Conservation (phyloP, 2,888 invertebrate species). For the Stenodera caucasica region DNA sequence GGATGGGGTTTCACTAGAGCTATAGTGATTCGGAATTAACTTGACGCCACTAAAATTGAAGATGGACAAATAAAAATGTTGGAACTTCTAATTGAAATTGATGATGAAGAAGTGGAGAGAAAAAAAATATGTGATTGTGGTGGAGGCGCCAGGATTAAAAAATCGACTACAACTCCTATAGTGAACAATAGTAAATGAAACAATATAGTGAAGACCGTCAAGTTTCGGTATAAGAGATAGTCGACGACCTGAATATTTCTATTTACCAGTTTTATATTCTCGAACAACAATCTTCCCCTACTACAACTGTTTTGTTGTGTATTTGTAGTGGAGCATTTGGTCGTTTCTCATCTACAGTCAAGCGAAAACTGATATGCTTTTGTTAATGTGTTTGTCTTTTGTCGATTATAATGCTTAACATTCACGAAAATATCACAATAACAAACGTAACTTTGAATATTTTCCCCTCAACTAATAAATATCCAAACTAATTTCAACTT, state of each 20-base stretch:
- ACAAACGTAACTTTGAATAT: background rate
- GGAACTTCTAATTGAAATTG: no score
- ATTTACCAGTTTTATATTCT: background rate
- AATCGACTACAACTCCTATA: no score
- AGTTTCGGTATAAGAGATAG: background rate
- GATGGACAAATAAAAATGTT: background rate
- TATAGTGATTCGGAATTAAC: background rate
- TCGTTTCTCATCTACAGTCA: constrained; percentile 1
- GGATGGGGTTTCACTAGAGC: background rate
- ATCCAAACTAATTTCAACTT: background rate
- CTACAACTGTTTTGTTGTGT: background rate
- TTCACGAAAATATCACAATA: background rate
- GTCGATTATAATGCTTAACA: background rate
- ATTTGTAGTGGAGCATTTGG: background rate
- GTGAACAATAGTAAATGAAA: background rate
- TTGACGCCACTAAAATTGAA: background rate
- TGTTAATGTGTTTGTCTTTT: background rate
- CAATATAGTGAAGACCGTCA: background rate
- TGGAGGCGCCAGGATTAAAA: background rate
- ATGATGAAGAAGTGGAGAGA: no score
- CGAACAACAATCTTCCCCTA: background rate
- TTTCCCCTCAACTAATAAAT: no score
- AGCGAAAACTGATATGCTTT: background rate
- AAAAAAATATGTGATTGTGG: background rate
- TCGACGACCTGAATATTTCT: constrained; percentile 6